These are phyloP conservation scores for Stigmatopora nigra DNA, from an alignment of 2,113 vertebrate species.

Conservation along the genomic window DNA sequence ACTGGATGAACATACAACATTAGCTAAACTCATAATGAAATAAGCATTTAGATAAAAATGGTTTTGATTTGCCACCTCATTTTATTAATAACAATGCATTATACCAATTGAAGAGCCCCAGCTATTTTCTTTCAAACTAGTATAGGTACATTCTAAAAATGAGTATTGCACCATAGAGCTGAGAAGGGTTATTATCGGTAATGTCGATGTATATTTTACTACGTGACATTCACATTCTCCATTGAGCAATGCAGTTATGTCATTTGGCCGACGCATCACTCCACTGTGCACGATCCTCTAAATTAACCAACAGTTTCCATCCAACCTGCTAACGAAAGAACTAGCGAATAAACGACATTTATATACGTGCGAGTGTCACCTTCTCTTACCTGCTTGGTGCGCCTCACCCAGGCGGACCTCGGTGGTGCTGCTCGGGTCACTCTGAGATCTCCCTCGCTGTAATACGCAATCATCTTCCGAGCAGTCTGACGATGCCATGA, in stretches of 20 bases:
- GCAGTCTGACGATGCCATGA: constrained; percentile 82
- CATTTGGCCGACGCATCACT: neutral
- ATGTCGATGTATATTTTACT: constrained; percentile 13
- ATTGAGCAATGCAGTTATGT: constrained; percentile 12
- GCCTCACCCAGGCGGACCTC: constrained; percentile 71
- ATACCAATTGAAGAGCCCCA: constrained; percentile 20
- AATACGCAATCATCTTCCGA: constrained; percentile 74
- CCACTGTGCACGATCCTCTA: constrained; percentile 7
- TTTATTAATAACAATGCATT: neutral
- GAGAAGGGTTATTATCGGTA: neutral
- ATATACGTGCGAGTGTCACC: neutral
- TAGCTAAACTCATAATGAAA: neutral
- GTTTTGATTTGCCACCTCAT: neutral
- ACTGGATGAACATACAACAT: neutral
- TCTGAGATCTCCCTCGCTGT: constrained; percentile 85
- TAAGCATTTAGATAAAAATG: neutral
- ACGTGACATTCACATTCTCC: constrained; percentile 42
- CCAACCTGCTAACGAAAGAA: neutral
- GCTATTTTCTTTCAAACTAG: neutral
- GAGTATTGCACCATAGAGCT: neutral
- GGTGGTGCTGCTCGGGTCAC: constrained; percentile 87
- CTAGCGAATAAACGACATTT: neutral
- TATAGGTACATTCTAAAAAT: neutral
- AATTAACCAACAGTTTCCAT: neutral
- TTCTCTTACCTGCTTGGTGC: constrained; percentile 72